Conservation (phyloP, 2,113 vertebrate species). For the Macaca mulatta region DNA sequence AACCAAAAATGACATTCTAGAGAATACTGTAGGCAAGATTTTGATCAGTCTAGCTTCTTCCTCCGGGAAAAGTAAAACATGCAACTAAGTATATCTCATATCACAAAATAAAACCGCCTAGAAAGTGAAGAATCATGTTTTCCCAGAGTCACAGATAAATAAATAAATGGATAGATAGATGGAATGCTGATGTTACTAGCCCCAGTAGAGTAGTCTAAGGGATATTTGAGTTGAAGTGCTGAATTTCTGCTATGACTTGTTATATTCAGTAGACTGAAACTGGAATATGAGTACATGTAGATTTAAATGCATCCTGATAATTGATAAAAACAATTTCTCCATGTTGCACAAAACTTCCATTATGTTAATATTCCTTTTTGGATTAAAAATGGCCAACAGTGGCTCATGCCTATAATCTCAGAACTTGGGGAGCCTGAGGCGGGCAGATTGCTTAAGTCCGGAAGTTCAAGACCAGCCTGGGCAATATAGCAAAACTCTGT, state of each 20-base stretch:
- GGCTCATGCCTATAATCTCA: too few species aligned
- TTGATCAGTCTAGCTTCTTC: background rate
- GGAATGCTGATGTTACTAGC: background rate
- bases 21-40: background rate
- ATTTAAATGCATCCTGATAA: background rate
- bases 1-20: background rate
- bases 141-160: background rate
- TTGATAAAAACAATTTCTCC: background rate
- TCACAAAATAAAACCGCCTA: slow-evolving; percentile 26
- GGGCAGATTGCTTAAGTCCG: background rate
- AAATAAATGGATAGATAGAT: background rate
- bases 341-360: background rate
- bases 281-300: background rate
- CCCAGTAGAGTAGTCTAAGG: background rate
- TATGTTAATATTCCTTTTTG: background rate
- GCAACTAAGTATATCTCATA: background rate
- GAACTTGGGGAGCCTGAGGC: background rate
- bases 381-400: background rate
- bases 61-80: background rate
- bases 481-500: background rate
- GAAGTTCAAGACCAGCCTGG: background rate
- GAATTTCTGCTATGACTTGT: background rate
- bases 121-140: background rate
- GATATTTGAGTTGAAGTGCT: background rate
- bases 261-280: background rate